Percentiles rank a stretch among this genome's conserved stretches.
Evolutionary conservation across 2,113 vertebrate species (phyloP).

Genomic region (Tachysurus vachellii): DNA sequence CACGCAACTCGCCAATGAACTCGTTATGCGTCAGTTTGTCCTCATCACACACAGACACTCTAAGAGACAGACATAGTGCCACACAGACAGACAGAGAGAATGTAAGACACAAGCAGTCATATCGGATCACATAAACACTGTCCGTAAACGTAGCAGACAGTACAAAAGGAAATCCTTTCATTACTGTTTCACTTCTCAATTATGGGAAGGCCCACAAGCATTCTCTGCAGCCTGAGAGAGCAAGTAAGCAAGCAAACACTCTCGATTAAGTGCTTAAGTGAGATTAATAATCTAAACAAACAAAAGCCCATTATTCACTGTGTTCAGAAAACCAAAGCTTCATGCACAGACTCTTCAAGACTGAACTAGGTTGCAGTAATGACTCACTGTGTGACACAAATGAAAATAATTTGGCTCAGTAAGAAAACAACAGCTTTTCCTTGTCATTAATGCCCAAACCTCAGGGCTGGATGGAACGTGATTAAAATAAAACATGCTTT

Average conservation of each 20-base stretch:
- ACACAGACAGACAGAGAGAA: slow-evolving; percentile 31
- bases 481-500: neutral
- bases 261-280: neutral
- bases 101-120: neutral
- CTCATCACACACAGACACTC: slow-evolving; percentile 88
- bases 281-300: neutral
- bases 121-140: neutral
- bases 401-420: neutral
- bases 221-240: neutral
- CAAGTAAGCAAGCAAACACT: neutral
- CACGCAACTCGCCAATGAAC: slow-evolving; percentile 87
- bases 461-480: neutral
- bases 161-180: neutral
- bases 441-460: neutral
- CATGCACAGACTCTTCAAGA: neutral
- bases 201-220: neutral
- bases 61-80: slow-evolving; percentile 54
- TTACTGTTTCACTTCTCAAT: neutral
- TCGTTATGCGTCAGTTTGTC: slow-evolving; percentile 92
- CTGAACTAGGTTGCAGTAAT: neutral
- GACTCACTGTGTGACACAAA: neutral
- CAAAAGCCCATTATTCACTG: neutral
- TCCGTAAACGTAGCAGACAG: neutral
- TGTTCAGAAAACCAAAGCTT: neutral
- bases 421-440: slow-evolving; percentile 1